These are phyloP conservation scores for Spheniscus mendiculus DNA, from an alignment of 2,113 vertebrate species.

Conservation along the genomic window DNA sequence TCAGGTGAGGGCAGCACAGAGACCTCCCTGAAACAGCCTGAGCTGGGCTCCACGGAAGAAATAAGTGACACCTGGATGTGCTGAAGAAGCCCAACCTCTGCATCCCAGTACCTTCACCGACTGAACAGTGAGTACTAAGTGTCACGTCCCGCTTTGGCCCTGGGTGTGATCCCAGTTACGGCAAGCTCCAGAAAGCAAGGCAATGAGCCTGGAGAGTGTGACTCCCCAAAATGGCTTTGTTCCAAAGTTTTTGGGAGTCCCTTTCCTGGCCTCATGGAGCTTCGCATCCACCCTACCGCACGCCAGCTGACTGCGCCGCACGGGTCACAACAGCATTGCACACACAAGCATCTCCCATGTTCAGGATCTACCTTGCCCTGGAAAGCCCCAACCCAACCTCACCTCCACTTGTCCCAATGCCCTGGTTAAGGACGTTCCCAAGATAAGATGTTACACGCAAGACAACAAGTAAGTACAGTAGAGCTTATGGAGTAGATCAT, in stretches of 20 bases:
- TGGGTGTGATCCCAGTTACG: neutral
- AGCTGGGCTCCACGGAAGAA: neutral
- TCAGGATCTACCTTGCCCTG: neutral
- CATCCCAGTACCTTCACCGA: neutral
- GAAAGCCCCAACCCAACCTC: neutral
- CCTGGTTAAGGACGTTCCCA: neutral
- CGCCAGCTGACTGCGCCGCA: rapidly evolving
- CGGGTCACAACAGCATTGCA: neutral
- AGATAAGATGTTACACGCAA: neutral
- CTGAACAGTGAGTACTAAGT: neutral
- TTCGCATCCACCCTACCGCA: neutral
- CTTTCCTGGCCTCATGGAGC: neutral
- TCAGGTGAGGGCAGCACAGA: neutral
- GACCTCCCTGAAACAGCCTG: neutral
- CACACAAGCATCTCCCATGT: neutral
- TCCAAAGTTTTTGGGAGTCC: neutral
- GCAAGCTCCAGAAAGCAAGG: neutral
- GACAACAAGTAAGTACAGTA: neutral
- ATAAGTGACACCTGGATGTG: neutral
- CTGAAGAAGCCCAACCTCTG: neutral
- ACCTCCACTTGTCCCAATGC: neutral
- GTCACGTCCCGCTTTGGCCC: neutral
- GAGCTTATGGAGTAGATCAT: neutral
- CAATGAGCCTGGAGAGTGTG: neutral
- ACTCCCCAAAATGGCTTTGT: neutral